A percentile compares a stretch with the other conserved stretches of the same genome.
phyloP scores from a whole-genome alignment of 2,888 invertebrate species.

The Bedellia somnulentella region DNA sequence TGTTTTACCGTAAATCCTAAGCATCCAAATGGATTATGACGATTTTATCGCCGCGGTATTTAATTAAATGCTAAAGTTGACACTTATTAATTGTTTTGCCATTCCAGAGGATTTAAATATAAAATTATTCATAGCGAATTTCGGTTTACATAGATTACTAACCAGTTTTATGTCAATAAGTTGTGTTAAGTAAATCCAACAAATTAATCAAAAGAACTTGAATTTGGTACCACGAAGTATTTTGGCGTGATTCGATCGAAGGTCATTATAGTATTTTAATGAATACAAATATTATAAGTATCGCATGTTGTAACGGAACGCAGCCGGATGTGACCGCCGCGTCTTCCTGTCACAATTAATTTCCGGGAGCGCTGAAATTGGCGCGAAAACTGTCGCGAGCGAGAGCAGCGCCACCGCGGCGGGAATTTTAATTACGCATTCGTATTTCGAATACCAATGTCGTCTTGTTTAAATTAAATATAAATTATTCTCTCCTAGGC shows the following conservation, averaged over 20 bases:
- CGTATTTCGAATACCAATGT: conserved; percentile 61
- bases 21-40: no score
- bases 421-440: conserved; percentile 62
- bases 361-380: conserved; percentile 61
- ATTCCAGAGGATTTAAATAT: conserved; percentile 32
- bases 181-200: no score
- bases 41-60: conserved; percentile 31
- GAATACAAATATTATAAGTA: no score
- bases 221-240: no score
- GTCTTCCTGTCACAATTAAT: conserved; percentile 63
- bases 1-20: no score
- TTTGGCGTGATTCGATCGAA: no score
- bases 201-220: no score
- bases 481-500: conserved; percentile 59
- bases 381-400: conserved; percentile 59
- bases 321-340: conserved; percentile 54
- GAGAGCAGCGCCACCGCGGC: conserved; percentile 38
- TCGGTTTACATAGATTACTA: conserved; percentile 25
- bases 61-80: conserved; percentile 45
- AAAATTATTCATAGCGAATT: conserved; percentile 29
- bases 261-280: no score
- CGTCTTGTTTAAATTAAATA: conserved; percentile 62
- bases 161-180: conserved; percentile 36
- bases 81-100: conserved; percentile 45
- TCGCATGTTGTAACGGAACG: conserved; percentile 42